A percentile compares a stretch with the other conserved stretches of the same genome.
These are phyloP conservation scores for Leptinotarsa lineolata DNA, from an alignment of 1,140 invertebrate genomes.

Conservation along the genomic window DNA sequence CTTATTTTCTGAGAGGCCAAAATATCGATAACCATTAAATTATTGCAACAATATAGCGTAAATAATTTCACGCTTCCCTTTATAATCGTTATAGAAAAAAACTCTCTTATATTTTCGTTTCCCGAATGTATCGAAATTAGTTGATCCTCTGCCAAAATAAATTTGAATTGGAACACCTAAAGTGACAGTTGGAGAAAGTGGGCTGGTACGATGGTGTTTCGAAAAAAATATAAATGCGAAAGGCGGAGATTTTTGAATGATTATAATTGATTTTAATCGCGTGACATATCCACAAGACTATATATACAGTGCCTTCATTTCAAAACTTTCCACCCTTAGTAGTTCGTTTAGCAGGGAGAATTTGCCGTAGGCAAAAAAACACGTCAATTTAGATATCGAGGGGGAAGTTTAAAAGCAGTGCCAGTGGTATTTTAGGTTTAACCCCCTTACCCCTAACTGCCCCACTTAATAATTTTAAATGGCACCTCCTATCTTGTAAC, in stretches of 20 bases:
- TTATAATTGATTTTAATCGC: too few relatives aligned
- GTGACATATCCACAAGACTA: too few relatives aligned
- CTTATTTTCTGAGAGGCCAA: neutral
- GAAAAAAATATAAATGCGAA: neutral
- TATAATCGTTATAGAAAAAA: neutral
- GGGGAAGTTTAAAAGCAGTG: too few relatives aligned
- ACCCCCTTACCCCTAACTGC: too few relatives aligned
- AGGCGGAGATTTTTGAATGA: neutral
- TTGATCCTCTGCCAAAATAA: neutral
- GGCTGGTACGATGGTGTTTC: neutral
- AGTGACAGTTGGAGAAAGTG: neutral
- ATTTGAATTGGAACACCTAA: neutral
- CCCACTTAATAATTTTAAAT: too few relatives aligned
- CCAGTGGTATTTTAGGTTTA: too few relatives aligned
- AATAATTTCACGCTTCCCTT: neutral
- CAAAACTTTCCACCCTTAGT: too few relatives aligned
- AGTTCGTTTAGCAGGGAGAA: too few relatives aligned
- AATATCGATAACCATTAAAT: neutral
- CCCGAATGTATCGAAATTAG: neutral
- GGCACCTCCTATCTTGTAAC: too few relatives aligned
- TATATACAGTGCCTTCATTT: too few relatives aligned
- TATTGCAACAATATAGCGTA: neutral
- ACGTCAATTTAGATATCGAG: too few relatives aligned
- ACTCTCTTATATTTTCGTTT: neutral
- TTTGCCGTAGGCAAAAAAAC: too few relatives aligned